Evolutionary conservation across 2,888 invertebrate genomes (phyloP).

Genomic region (Fragum whitleyi): DNA sequence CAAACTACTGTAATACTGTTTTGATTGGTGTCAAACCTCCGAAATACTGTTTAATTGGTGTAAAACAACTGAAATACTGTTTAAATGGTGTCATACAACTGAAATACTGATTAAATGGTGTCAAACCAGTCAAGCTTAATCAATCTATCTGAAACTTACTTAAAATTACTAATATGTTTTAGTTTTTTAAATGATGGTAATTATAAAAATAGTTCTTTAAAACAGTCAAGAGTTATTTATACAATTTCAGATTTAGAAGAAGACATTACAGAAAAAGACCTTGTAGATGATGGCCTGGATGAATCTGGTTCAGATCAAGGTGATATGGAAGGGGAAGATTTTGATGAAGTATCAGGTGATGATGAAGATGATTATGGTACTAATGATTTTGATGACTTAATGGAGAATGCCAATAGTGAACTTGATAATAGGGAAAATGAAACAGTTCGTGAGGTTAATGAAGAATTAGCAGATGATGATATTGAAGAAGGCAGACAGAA

Average conservation of each 20-base stretch:
- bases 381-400: conserved; percentile 56
- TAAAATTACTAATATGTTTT: too few relatives aligned
- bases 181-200: too few relatives aligned
- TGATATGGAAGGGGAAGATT: conserved; percentile 83
- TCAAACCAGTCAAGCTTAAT: too few relatives aligned
- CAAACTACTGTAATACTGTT: too few relatives aligned
- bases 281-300: conserved; percentile 6
- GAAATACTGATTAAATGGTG: too few relatives aligned
- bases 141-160: too few relatives aligned
- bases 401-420: conserved; percentile 78
- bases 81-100: too few relatives aligned
- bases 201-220: too few relatives aligned
- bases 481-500: conserved; percentile 11
- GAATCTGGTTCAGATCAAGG: background rate
- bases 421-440: conserved; percentile 46
- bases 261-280: background rate
- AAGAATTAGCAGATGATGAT: background rate
- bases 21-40: too few relatives aligned
- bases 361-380: conserved; percentile 61
- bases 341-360: conserved; percentile 87
- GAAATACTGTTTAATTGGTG: too few relatives aligned
- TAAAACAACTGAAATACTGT: too few relatives aligned
- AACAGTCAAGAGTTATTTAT: background rate
- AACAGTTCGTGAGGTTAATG: conserved; percentile 19
- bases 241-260: conserved; percentile 27